A percentile compares a stretch with the other conserved stretches of the same genome.
These are phyloP conservation scores for Willowsia nigromaculata DNA, from an alignment of 2,888 invertebrate species.

Conservation along the genomic window DNA sequence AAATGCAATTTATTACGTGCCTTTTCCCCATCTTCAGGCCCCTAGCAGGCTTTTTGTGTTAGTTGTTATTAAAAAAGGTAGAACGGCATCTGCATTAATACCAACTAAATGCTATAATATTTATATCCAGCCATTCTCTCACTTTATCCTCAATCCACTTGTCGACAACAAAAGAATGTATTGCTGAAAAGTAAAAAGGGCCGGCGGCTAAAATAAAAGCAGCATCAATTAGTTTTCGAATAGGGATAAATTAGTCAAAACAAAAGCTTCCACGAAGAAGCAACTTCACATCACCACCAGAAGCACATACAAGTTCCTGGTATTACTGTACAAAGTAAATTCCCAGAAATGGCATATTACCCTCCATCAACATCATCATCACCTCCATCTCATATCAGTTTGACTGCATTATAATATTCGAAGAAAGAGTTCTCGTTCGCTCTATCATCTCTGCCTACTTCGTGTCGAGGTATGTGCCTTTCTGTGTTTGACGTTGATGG, in stretches of 20 bases:
- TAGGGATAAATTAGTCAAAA: constrained; percentile 72
- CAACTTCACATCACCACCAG: constrained; percentile 19
- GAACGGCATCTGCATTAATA: constrained; percentile 5
- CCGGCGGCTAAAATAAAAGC: constrained; percentile 62
- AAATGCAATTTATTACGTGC: constrained; percentile 6
- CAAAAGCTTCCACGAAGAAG: constrained; percentile 51
- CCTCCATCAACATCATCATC: constrained; percentile 3
- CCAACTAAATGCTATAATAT: not conserved
- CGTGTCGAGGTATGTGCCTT: not conserved
- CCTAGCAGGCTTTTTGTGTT: not conserved
- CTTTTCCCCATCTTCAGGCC: not conserved
- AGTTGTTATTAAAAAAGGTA: not conserved
- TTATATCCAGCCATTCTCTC: constrained; percentile 49
- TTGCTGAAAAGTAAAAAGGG: constrained; percentile 58
- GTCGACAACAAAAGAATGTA: constrained; percentile 54
- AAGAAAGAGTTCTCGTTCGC: not conserved
- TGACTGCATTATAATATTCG: constrained; percentile 17
- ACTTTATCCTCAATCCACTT: constrained; percentile 60
- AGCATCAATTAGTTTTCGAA: constrained; percentile 70
- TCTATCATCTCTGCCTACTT: not conserved
- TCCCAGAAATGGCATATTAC: constrained; percentile 23
- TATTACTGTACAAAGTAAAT: not conserved
- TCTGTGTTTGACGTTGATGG: constrained; percentile 69
- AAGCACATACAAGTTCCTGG: not conserved
- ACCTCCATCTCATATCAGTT: constrained; percentile 13